A percentile compares a stretch with the other conserved stretches of the same genome.
Evolutionary conservation across 2,888 invertebrate genomes (phyloP).

Genomic region (Calliphora vomitoria): DNA sequence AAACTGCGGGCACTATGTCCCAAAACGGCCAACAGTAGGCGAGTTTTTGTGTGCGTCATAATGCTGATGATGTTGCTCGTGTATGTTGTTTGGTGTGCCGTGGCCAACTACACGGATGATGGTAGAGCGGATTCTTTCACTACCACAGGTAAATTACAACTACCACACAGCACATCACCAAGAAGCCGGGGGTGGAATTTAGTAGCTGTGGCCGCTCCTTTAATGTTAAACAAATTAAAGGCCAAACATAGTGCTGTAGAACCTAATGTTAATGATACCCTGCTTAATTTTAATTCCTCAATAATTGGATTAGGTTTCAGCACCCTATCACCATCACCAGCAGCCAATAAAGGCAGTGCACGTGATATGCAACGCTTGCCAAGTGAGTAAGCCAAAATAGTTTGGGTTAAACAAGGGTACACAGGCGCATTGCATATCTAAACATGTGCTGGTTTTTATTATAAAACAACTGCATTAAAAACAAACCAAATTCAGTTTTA

Average conservation of each 20-base stretch:
- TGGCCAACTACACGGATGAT: slow-evolving; percentile 73
- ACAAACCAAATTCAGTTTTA: not conserved
- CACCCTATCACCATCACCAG: slow-evolving; percentile 3
- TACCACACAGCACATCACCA: slow-evolving; percentile 8
- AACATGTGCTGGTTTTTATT: slow-evolving; percentile 9
- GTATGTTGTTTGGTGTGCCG: slow-evolving; percentile 79
- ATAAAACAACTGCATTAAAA: not conserved
- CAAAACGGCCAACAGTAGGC: slow-evolving; percentile 73
- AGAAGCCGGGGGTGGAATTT: slow-evolving; percentile 23
- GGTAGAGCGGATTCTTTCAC: slow-evolving; percentile 41
- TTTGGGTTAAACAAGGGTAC: slow-evolving; percentile 6
- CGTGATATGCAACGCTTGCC: slow-evolving; percentile 59
- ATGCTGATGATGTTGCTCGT: slow-evolving; percentile 76
- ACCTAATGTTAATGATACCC: slow-evolving; percentile 24
- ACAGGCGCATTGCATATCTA: slow-evolving; percentile 59
- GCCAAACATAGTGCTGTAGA: not conserved
- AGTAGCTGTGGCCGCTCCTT: slow-evolving; percentile 43
- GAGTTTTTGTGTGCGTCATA: slow-evolving; percentile 75
- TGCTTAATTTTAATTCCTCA: slow-evolving; percentile 35
- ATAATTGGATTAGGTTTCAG: slow-evolving; percentile 43
- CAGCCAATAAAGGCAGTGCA: slow-evolving; percentile 29
- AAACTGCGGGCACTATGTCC: slow-evolving; percentile 72
- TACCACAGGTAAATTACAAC: slow-evolving; percentile 62
- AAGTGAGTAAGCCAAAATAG: slow-evolving; percentile 57
- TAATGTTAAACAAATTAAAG: slow-evolving; percentile 48